Evolutionary conservation across 2,888 invertebrate genomes (phyloP), one percentile per base, ranked within the genome.

Genomic region (Eupithecia subfuscata): DNA sequence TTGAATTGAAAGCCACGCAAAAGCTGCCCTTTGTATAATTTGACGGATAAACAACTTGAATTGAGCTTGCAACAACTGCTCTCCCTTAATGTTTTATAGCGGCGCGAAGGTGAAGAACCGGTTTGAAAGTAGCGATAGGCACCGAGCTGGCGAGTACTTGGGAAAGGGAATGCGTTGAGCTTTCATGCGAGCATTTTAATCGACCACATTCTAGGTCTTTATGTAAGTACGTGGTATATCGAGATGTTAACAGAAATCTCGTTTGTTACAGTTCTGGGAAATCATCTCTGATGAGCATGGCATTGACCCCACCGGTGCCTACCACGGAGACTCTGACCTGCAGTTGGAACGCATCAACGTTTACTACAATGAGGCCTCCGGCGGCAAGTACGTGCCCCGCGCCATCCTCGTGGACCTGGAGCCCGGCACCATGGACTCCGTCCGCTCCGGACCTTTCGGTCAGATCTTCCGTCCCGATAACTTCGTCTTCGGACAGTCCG

Each of bases 281-380:
- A 98, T 99, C 85, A 99, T 99, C 94, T 98, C 98, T 74, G 98
- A 98, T 89, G 98, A 98, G 95, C 98, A 98, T 92, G 98, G 98
- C 88, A 98, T 98, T 88, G 98, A 98, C 96, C 98, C 98, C 83
- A 97, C 97, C 84, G 98, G 98, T 80, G 97, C 97, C 56, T 98
- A 98, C 93, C 97, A 97, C 84, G 98, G 98, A 74, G 98, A 98
- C 92, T 97, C 97, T 70, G 98, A 98, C 90, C 95, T 98, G 82
- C 98, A 99, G 91, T 90, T 98, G 90, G 98, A 99, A 93, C 96
- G 98, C 89, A 98, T 98, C 91, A 98, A 98, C 91, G 98, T 98
- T n/a, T 98, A 98, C 95, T 98, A 98, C 96, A 98, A 98, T 95
- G 98, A 98, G 91, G 98, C 98, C 25, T 97, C 97, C 82, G 95